These are phyloP conservation scores for Clarias pachynema DNA, from an alignment of 2,797 vertebrate genomes.

Conservation along the genomic window DNA sequence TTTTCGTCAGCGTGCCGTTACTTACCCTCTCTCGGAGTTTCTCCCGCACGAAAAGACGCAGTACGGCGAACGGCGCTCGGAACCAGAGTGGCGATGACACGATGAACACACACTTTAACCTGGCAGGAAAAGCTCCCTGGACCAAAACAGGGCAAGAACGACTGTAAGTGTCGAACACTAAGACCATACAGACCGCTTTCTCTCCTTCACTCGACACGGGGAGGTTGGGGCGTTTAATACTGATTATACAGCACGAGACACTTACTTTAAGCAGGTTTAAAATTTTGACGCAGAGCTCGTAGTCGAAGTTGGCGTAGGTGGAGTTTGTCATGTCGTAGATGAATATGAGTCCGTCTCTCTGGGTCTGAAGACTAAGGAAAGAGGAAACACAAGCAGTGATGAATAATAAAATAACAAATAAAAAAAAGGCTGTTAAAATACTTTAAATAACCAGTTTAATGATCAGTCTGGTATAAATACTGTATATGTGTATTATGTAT, in stretches of 20 bases:
- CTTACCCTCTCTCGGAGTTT: constrained; percentile 84
- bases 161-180: neutral
- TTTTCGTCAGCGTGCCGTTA: neutral
- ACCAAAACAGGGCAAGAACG: neutral
- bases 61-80: constrained; percentile 82
- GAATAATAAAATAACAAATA: neutral
- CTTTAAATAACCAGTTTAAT: neutral
- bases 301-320: constrained; percentile 84
- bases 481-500: too few species aligned
- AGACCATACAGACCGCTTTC: too few species aligned
- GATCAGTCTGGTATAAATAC: neutral
- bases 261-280: constrained; percentile 85
- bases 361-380: constrained; percentile 77
- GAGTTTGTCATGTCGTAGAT: constrained; percentile 89
- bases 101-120: constrained; percentile 86
- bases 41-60: constrained; percentile 84
- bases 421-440: too few species aligned
- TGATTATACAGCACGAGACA: neutral
- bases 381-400: neutral
- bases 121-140: constrained; percentile 85
- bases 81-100: constrained; percentile 87
- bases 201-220: neutral
- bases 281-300: constrained; percentile 86
- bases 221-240: neutral
- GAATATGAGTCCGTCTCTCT: constrained; percentile 84